Conservation (phyloP, 2,113 vertebrate species). For the Macaca mulatta region DNA sequence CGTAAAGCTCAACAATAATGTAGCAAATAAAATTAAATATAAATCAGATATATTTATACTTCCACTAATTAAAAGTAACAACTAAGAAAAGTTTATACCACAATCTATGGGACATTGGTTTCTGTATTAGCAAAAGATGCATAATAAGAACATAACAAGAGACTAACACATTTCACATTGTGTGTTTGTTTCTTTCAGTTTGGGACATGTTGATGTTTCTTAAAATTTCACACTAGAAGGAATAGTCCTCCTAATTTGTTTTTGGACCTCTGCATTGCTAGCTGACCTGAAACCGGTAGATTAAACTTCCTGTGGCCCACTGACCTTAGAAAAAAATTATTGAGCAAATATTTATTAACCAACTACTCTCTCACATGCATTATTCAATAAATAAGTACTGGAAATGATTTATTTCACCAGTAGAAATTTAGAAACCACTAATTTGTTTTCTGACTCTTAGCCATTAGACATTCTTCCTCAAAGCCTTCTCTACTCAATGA, state of each 20-base stretch:
- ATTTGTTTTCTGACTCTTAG: background rate
- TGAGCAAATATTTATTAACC: conserved; percentile 33
- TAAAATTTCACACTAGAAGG: background rate
- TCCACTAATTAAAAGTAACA: background rate
- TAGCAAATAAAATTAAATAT: conserved; percentile 46
- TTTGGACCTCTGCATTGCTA: background rate
- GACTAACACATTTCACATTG: background rate
- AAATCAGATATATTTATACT: conserved; percentile 7
- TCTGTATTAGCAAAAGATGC: background rate
- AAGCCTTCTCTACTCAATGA: background rate
- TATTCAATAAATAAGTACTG: background rate
- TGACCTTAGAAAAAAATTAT: background rate
- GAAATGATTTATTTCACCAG: background rate
- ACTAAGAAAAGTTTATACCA: conserved; percentile 16
- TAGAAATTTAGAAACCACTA: background rate
- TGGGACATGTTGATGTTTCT: background rate
- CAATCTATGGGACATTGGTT: background rate
- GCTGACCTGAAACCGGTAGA: background rate
- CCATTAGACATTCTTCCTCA: conserved; percentile 12
- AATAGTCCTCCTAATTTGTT: conserved; percentile 12
- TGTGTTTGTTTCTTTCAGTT: background rate
- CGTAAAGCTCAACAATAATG: background rate
- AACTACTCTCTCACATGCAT: background rate
- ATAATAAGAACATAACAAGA: background rate
- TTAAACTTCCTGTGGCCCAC: background rate